Percentiles rank a stretch among this genome's conserved stretches.
phyloP scores from a whole-genome alignment of 2,888 invertebrate genomes.

The Pterostichus niger region DNA sequence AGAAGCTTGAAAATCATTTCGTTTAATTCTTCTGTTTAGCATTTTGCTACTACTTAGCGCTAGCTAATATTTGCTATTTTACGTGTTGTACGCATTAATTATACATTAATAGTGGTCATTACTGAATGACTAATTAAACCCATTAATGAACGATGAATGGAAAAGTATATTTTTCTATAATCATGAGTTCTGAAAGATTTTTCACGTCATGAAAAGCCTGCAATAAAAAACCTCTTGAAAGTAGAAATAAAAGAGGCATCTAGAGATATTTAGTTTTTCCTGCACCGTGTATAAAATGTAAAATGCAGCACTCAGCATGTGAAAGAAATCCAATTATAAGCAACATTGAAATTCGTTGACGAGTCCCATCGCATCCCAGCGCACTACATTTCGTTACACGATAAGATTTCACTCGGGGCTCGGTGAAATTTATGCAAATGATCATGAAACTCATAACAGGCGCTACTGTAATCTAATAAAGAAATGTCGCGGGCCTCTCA shows the following conservation, averaged over 20 bases:
- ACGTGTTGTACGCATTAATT: too few species aligned
- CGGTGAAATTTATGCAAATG: slow-evolving; percentile 63
- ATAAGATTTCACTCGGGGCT: slow-evolving; percentile 59
- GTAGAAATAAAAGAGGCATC: background rate
- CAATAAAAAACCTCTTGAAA: too few species aligned
- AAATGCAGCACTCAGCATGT: slow-evolving; percentile 19
- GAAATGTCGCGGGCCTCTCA: slow-evolving; percentile 61
- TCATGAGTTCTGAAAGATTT: too few species aligned
- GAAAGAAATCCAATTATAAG: slow-evolving; percentile 56
- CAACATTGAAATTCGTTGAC: slow-evolving; percentile 53
- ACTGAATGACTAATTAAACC: too few species aligned
- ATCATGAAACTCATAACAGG: slow-evolving; percentile 64
- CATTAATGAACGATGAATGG: too few species aligned
- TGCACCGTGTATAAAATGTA: background rate
- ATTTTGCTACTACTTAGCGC: too few species aligned
- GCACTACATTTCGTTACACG: slow-evolving; percentile 59
- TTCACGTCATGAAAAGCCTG: too few species aligned
- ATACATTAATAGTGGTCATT: too few species aligned
- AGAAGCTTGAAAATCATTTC: too few species aligned
- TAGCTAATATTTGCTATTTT: too few species aligned
- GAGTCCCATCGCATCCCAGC: slow-evolving; percentile 46
- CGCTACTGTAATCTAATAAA: slow-evolving; percentile 66
- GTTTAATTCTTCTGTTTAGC: too few species aligned
- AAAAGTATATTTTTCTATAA: too few species aligned
- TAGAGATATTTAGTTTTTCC: slow-evolving; percentile 5